These are phyloP conservation scores for Platichthys flesus DNA, from an alignment of 2,113 vertebrate species.

Conservation along the genomic window DNA sequence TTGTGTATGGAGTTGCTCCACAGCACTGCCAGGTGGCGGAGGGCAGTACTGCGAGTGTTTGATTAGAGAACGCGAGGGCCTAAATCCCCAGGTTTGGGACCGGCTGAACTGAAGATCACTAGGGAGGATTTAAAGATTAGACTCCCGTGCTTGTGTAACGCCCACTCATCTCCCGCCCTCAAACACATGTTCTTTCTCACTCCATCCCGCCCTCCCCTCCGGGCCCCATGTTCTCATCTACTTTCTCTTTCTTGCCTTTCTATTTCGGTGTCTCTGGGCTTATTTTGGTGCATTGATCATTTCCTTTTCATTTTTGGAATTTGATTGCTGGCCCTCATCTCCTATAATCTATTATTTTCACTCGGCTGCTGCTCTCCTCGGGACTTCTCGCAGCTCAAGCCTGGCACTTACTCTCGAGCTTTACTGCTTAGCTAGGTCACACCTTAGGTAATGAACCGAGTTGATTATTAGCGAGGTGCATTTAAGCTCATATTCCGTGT, in stretches of 20 bases:
- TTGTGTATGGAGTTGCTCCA: slow-evolving; percentile 22
- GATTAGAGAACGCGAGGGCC: slow-evolving; percentile 76
- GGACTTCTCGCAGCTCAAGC: neutral
- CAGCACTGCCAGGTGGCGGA: slow-evolving; percentile 57
- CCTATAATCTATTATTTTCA: neutral
- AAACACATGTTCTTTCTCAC: slow-evolving; percentile 65
- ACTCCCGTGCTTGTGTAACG: slow-evolving; percentile 79
- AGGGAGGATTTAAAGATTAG: slow-evolving; percentile 85
- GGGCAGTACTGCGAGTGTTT: slow-evolving; percentile 56
- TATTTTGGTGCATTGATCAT: neutral
- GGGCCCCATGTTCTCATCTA: slow-evolving; percentile 35
- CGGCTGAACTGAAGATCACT: slow-evolving; percentile 79
- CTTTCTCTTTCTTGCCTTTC: slow-evolving; percentile 29
- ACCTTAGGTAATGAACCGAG: slow-evolving; percentile 32
- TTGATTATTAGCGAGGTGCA: slow-evolving; percentile 28
- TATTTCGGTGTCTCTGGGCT: slow-evolving; percentile 5
- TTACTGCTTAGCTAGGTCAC: slow-evolving; percentile 17
- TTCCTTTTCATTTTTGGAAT: neutral
- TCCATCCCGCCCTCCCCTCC: slow-evolving; percentile 18
- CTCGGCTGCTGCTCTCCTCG: neutral
- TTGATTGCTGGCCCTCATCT: neutral
- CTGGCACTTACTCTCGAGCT: neutral
- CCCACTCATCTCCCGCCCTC: slow-evolving; percentile 78
- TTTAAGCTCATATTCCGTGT: neutral
- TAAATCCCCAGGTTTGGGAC: slow-evolving; percentile 80